Percentiles rank a stretch among this genome's conserved stretches.
Evolutionary conservation across 1,140 invertebrate species (phyloP).

Genomic region (Diuraphis noxia): DNA sequence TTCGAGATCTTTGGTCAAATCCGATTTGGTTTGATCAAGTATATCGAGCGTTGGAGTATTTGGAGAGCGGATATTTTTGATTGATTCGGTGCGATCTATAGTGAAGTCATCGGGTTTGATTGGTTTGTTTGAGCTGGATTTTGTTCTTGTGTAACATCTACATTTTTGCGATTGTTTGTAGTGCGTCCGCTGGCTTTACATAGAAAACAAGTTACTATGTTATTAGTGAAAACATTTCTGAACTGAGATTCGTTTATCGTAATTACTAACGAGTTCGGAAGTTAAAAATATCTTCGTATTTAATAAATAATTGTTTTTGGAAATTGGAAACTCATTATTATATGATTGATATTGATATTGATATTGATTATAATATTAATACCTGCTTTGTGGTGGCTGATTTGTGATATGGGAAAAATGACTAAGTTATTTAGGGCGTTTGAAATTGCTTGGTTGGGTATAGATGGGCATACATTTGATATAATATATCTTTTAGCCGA

Average conservation of each 20-base stretch:
- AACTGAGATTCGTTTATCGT: not conserved
- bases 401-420: not conserved
- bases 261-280: not conserved
- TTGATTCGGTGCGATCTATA: too few species aligned
- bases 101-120: too few species aligned
- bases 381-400: not conserved
- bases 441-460: not conserved
- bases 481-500: not conserved
- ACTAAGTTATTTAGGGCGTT: not conserved
- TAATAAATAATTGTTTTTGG: not conserved
- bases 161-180: not conserved
- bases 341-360: not conserved
- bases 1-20: too few species aligned
- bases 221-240: not conserved
- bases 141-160: too few species aligned
- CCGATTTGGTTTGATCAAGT: too few species aligned
- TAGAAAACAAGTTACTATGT: not conserved
- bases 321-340: not conserved
- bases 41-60: too few species aligned
- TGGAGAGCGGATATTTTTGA: too few species aligned
- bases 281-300: not conserved
- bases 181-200: slow-evolving; percentile 7
- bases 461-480: not conserved
- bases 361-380: slow-evolving; percentile 8
- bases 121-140: too few species aligned